phyloP scores from a whole-genome alignment of 2,797 vertebrate genomes.

The Phalloptychus januarius region DNA sequence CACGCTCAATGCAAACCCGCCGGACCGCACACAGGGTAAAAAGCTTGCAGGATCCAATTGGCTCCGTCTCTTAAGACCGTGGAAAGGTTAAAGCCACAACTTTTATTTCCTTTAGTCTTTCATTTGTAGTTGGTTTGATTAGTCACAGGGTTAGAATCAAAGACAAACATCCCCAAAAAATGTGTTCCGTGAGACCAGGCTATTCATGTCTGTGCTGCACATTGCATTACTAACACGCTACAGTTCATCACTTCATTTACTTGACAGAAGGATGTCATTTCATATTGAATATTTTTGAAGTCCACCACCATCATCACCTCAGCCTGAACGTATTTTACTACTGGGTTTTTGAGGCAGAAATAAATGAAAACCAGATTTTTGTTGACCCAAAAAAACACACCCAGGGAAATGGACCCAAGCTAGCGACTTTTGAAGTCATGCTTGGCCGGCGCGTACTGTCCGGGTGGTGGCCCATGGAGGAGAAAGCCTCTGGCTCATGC shows the following conservation, averaged over 20 bases:
- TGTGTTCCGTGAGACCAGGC: neutral
- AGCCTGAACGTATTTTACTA: neutral
- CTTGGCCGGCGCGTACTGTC: constrained; percentile 24
- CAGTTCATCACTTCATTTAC: neutral
- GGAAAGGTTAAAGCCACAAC: neutral
- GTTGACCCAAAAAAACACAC: constrained; percentile 17
- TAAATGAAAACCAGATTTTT: constrained; percentile 11
- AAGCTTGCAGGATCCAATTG: too few relatives aligned
- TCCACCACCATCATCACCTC: neutral
- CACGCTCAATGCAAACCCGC: too few relatives aligned
- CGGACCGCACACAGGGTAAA: too few relatives aligned
- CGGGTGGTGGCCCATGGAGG: constrained; percentile 28
- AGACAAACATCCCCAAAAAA: neutral
- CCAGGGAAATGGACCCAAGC: constrained; percentile 17
- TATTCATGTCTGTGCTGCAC: neutral
- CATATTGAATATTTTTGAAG: neutral
- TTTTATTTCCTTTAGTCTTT: neutral
- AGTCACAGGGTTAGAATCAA: neutral
- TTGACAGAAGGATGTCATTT: neutral
- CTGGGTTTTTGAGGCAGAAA: constrained; percentile 1
- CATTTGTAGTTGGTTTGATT: neutral
- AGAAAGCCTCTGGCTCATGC: constrained; percentile 2
- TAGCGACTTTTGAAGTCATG: constrained; percentile 40
- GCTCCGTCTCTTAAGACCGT: too few relatives aligned
- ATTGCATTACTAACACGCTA: neutral